Evolutionary conservation across 1,140 invertebrate species (phyloP).

Genomic region (Calliopsis andreniformis): DNA sequence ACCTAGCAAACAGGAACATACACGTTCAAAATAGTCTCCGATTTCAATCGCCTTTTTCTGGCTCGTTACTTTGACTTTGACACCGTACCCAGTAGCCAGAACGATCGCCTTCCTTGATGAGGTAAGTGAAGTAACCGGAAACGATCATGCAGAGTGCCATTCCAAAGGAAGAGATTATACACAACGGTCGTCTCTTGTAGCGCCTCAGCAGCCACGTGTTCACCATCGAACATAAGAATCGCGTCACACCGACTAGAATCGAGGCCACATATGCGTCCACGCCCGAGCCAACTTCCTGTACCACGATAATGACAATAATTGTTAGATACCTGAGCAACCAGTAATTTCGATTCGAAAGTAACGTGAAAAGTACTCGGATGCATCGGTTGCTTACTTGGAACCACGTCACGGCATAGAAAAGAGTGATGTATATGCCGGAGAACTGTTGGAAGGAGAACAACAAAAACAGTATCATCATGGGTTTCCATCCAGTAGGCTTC

Average conservation of each 20-base stretch:
- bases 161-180: slow-evolving; percentile 80
- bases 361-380: neutral
- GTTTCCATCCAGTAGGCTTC: slow-evolving; percentile 84
- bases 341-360: neutral
- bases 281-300: slow-evolving; percentile 79
- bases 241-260: slow-evolving; percentile 84
- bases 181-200: slow-evolving; percentile 81
- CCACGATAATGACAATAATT: neutral
- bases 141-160: slow-evolving; percentile 82
- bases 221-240: slow-evolving; percentile 84
- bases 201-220: slow-evolving; percentile 82
- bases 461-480: slow-evolving; percentile 82
- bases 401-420: slow-evolving; percentile 87
- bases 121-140: slow-evolving; percentile 81
- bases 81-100: slow-evolving; percentile 66
- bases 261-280: slow-evolving; percentile 82
- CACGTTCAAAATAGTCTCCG: neutral
- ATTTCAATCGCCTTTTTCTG: neutral
- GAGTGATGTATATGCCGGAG: slow-evolving; percentile 85
- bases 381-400: slow-evolving; percentile 77
- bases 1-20: slow-evolving; percentile 57
- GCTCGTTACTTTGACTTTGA: neutral
- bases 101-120: slow-evolving; percentile 74
- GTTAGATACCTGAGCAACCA: neutral
- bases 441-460: slow-evolving; percentile 85